Base-by-base conservation (phyloP, 53 echinoderm and acorn worm genomes). In the Paracentrotus lividus region DNA sequence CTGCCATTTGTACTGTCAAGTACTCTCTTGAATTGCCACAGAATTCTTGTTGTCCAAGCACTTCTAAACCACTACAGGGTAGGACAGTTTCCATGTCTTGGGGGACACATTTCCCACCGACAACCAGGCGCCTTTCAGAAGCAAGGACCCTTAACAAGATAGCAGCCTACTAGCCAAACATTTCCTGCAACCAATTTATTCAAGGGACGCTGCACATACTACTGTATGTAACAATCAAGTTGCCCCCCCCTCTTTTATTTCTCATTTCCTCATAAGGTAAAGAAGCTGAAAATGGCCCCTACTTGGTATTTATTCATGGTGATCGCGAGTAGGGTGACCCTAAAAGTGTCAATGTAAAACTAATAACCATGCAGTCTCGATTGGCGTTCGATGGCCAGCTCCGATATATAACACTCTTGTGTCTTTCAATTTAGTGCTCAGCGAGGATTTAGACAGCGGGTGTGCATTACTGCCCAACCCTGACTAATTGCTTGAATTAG, bases 101-200 rank as follows among this genome's bases (percentile, higher is more conserved):
- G 33, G 8, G 55, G 86, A 86, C 86, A 34, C 4, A 13, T 34
- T 55, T 86, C 34, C 57, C 86, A 36, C 33, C 4, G 53, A 54
- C 38, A 36, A 56, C 33, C 21, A 38, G 86, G 86, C 86, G 86
- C 56, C 86, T 86, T 36, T 18, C 55, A 86, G 86, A 86, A 36
- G 8, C 55, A 56, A 55, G 56, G 86, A 85, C 86, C 86, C 86
- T 86, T 56, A 32, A n/a, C 34, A 23, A 86, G 54, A 86, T 47
- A 54, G 86, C 55, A 86, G 86, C 32, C 56, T 86, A 86, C 54
- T 55, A 86, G 86, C 56, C 86, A 86, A 86, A 86, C 86, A 86
- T 86, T 86, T 86, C 86, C 86, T 86, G 36, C 86, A 7, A 20
- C 51, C 38, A 86, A 55, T 86, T n/a, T 55, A 86, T 86, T 86